phyloP scores from a whole-genome alignment of 2,797 vertebrate genomes.

The Bucorvus abyssinicus region DNA sequence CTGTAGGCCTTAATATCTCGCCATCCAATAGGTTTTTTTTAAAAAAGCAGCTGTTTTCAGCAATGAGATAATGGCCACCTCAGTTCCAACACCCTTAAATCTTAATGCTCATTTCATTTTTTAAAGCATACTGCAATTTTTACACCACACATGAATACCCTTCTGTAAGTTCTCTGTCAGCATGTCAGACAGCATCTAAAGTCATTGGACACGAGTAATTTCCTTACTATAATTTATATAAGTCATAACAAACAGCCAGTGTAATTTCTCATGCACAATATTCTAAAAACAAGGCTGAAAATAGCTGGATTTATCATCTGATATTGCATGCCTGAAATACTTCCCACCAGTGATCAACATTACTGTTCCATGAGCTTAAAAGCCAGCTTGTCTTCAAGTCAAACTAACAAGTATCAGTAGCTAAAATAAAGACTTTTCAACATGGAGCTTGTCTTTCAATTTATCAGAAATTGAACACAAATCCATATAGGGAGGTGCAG shows the following conservation, averaged over 20 bases:
- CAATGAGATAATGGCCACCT: neutral
- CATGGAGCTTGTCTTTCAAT: neutral
- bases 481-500: neutral
- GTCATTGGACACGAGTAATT: accelerated
- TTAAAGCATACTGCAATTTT: neutral
- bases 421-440: neutral
- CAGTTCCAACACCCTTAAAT: neutral
- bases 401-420: neutral
- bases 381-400: neutral
- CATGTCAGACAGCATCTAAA: neutral
- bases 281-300: neutral
- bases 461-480: neutral
- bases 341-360: neutral
- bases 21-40: neutral
- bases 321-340: neutral
- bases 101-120: neutral
- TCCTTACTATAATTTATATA: neutral
- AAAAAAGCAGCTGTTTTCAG: neutral
- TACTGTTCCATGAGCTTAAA: neutral
- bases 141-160: neutral
- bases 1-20: neutral
- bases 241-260: neutral
- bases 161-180: neutral
- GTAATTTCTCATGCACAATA: neutral
- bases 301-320: neutral